A percentile compares a stretch with the other conserved stretches of the same genome.
These are phyloP conservation scores for Equus przewalskii DNA, from an alignment of 2,113 vertebrate species.

Conservation along the genomic window DNA sequence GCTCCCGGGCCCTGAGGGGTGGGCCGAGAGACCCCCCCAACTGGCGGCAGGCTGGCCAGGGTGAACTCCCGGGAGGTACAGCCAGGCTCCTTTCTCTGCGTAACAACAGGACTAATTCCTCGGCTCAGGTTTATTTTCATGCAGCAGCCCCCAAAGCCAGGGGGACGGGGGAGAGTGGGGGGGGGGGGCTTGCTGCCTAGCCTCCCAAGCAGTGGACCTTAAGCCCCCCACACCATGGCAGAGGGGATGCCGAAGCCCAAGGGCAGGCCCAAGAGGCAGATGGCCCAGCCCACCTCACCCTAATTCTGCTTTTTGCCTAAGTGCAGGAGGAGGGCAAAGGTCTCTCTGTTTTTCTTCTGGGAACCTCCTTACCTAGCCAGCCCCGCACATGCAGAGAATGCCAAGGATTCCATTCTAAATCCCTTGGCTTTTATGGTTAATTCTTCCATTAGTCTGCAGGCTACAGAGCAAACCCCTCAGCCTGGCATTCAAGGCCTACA, in stretches of 20 bases:
- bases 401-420: constrained; percentile 83
- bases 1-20: neutral
- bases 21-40: neutral
- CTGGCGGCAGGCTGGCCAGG: neutral
- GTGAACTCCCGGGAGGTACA: neutral
- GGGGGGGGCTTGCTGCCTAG: neutral
- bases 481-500: constrained; percentile 29
- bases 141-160: constrained; percentile 47
- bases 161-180: neutral
- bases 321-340: constrained; percentile 78
- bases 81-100: neutral
- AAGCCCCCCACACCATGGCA: constrained; percentile 71
- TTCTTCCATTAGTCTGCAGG: constrained; percentile 76
- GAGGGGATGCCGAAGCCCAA: constrained; percentile 63
- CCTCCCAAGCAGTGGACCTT: neutral
- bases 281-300: constrained; percentile 34
- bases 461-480: constrained; percentile 15
- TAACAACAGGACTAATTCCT: constrained; percentile 9
- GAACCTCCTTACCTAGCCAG: constrained; percentile 52
- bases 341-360: constrained; percentile 69
- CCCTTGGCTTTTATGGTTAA: constrained; percentile 72
- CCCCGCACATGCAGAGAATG: constrained; percentile 59
- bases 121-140: neutral
- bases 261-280: constrained; percentile 64
- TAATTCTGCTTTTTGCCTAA: constrained; percentile 80